Evolutionary conservation across 2,888 invertebrate species (phyloP).

Genomic region (Watsonalla cultraria): DNA sequence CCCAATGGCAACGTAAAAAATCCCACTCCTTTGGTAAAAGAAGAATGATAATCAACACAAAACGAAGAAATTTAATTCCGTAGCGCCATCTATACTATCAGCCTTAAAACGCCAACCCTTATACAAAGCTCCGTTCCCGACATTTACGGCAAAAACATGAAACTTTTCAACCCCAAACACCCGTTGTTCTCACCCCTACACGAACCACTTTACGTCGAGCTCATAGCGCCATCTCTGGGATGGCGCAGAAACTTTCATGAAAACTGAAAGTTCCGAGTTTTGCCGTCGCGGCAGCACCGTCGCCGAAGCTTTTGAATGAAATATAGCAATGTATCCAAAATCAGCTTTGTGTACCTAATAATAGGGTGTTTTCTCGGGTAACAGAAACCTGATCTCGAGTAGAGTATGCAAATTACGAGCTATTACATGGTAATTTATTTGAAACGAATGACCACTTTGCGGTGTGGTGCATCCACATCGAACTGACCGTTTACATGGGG

Average conservation of each 20-base stretch:
- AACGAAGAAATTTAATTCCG: neutral
- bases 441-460: slow-evolving; percentile 79
- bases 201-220: slow-evolving; percentile 31
- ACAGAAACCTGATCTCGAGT: slow-evolving; percentile 34
- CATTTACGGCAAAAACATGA: slow-evolving; percentile 27
- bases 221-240: slow-evolving; percentile 63
- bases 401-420: slow-evolving; percentile 77
- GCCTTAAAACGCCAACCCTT: slow-evolving; percentile 18
- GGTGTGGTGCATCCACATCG: slow-evolving; percentile 70
- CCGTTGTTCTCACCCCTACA: slow-evolving; percentile 23
- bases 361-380: slow-evolving; percentile 46
- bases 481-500: slow-evolving; percentile 72
- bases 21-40: too few species aligned
- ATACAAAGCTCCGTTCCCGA: slow-evolving; percentile 25
- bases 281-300: slow-evolving; percentile 47
- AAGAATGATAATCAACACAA: neutral
- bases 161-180: slow-evolving; percentile 41
- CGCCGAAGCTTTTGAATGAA: slow-evolving; percentile 70
- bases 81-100: slow-evolving; percentile 41
- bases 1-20: too few species aligned
- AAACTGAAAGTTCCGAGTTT: slow-evolving; percentile 56
- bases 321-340: slow-evolving; percentile 25
- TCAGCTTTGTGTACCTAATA: slow-evolving; percentile 20
- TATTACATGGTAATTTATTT: slow-evolving; percentile 79
- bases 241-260: slow-evolving; percentile 54